Percentiles rank a stretch among this genome's conserved stretches.
phyloP scores from a whole-genome alignment of 1,140 invertebrate genomes.

The Neodiprion lecontei region DNA sequence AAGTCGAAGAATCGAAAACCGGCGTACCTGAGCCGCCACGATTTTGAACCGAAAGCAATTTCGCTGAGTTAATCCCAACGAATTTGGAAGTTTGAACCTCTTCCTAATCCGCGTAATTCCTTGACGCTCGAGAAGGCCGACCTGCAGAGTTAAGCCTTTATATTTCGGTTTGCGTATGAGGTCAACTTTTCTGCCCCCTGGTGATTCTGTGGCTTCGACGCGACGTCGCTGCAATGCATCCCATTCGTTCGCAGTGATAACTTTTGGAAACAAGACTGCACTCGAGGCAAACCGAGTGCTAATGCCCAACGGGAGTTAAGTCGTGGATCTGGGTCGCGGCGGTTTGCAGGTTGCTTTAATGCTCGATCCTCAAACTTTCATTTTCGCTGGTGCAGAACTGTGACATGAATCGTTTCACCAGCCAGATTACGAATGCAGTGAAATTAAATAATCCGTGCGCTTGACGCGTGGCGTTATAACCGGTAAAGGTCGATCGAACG shows the following conservation, averaged over 20 bases:
- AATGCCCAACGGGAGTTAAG: not conserved
- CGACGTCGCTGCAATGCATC: no score
- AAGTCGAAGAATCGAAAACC: not conserved
- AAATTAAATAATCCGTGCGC: no score
- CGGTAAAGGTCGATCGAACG: not conserved
- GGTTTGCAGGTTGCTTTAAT: not conserved
- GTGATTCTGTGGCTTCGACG: no score
- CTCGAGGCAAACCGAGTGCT: not conserved
- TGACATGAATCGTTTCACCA: no score
- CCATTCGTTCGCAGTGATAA: no score
- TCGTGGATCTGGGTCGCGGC: not conserved
- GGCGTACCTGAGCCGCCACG: not conserved
- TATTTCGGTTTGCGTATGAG: no score
- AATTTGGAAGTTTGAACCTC: not conserved
- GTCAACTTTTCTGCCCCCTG: no score
- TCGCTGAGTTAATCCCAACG: not conserved
- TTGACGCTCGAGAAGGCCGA: no score
- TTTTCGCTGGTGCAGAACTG: not conserved
- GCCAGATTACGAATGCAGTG: no score
- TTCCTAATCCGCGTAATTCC: constrained; percentile 7
- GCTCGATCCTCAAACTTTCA: not conserved
- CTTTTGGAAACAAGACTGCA: no score
- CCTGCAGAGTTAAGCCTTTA: no score
- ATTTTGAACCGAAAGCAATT: not conserved
- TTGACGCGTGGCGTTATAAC: not conserved